Evolutionary conservation across 2,888 invertebrate genomes (phyloP), one percentile per base, ranked within the genome.

Genomic region (Lysandra bellargus): DNA sequence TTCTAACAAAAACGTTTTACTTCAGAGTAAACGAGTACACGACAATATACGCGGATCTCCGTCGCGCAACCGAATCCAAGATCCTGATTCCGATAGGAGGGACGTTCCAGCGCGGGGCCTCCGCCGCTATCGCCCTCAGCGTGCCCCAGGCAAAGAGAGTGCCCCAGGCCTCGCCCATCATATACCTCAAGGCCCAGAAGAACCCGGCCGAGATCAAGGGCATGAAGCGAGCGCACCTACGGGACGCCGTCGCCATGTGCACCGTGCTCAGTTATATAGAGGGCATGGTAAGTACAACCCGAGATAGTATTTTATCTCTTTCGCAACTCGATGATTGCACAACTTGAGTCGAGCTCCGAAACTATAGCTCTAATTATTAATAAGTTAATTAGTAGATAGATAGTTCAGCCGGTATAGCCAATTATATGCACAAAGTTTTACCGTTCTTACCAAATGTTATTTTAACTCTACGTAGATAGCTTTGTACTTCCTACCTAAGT

Each of bases 211-310:
- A 98, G 91, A 96, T 96, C 37, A 94, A 95, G 79, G 98, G 98
- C 77, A 98, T 99, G 98, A 95, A 96, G 83, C 95, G 93, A 78
- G 97, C 98, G 0, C 98, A 99, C 87, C 93, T 99, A 79, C 95
- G 97, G 78, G 99, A 99, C 90, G 98, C 97, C 0, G 97, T 97
- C 0, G 98, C 98, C 0, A 96, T 99, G 92, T 98, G 98, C 88
- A 97, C 98, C 84, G 97, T 98, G 83, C 95, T 99, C 83, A 91
- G 89, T 82, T 94, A 93, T 81, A 86, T 94, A 81, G 91, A 93
- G 84, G 89, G 84, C 57, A 85, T 84, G 86, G 87, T 87, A 81
- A 83, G 81, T 17, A 61, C 12, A 49, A 30, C 30, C 9, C 7
- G 30, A 64, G 2, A 40, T 44, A 30, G 12, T 53, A 17, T 77